Base-by-base conservation (phyloP, 1,140 invertebrate genomes). In the Melipona quadrifasciata region DNA sequence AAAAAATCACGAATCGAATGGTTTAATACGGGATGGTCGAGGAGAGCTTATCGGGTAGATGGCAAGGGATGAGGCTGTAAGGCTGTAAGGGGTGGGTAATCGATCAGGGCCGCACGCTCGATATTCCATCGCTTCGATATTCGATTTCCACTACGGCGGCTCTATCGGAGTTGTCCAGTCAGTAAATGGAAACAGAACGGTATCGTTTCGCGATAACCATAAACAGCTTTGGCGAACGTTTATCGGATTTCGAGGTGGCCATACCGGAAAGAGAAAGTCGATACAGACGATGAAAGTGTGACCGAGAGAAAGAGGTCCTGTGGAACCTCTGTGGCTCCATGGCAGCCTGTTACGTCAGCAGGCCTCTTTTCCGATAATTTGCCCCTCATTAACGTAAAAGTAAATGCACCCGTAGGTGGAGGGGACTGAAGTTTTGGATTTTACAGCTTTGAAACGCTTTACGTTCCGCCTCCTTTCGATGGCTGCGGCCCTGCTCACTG, bases 351-450 rank as follows among this genome's bases (percentile, higher is more conserved):
- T 93, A 91, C 87, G 82, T 84, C 67, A 86, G 70, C 86, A 86
- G 84, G 84, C 80, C 90, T 92, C 91, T 93, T 93, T 93, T 93
- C 92, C 92, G 92, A 93, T 93, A 93, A 93, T 93, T 93, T 92
- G 91, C 85, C 86, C 89, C 83, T 93, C 91, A 92, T 93, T 93
- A 93, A 90, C 91, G 92, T 92, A 92, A 91, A 89, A 83, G 53
- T 53, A 51, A 47, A 58, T 31, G 19, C 39, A 19, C 58, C 21
- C 24, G 12, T 24, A 4, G n/a, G 6, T 27, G 21, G 55, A 0
- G 8, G 65, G 80, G 61, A 68, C 39, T 58, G 24, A 57, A 47
- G 17, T 84, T 84, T 84, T 74, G 58, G 51, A 84, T 73, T 84
- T 80, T 67, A 68, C 53, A 19, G 34, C 27, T 57, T 39, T 34